Evolutionary conservation across 2,113 vertebrate species (phyloP).

Genomic region (Talpa occidentalis): DNA sequence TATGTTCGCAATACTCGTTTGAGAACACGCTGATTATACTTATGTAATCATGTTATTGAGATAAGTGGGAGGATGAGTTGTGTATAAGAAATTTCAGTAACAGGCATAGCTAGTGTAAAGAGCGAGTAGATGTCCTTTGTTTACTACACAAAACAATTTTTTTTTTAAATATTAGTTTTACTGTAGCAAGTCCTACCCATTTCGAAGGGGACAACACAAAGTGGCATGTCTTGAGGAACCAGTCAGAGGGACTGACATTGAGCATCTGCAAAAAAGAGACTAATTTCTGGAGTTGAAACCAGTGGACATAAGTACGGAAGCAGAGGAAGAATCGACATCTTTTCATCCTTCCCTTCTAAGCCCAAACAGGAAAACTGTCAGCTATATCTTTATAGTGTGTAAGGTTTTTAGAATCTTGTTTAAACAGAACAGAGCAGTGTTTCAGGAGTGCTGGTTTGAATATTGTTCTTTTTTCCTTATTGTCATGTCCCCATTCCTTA

Average conservation of each 20-base stretch:
- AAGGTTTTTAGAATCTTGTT: conserved; percentile 24
- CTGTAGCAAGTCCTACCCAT: background rate
- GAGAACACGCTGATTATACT: background rate
- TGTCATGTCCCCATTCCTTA: background rate
- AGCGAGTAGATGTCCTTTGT: background rate
- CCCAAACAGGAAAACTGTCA: conserved; percentile 4
- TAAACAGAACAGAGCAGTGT: background rate
- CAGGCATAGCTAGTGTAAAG: background rate
- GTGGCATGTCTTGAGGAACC: background rate
- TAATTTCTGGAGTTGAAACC: conserved; percentile 53
- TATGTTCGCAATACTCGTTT: conserved; percentile 15
- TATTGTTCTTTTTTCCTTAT: background rate
- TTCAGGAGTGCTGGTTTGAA: conserved; percentile 48
- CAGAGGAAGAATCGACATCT: background rate
- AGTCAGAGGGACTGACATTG: conserved; percentile 1
- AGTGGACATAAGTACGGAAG: background rate
- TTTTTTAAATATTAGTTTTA: background rate
- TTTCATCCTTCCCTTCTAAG: background rate
- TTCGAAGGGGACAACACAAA: background rate
- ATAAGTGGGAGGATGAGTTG: background rate
- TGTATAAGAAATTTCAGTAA: conserved; percentile 19
- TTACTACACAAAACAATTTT: background rate
- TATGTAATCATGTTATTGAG: background rate
- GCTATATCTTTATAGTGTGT: conserved; percentile 12
- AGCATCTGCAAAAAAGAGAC: background rate